A percentile compares a stretch with the other conserved stretches of the same genome.
These are phyloP conservation scores for Poliocrania exsul DNA, from an alignment of 2,797 vertebrate genomes.

Conservation along the genomic window DNA sequence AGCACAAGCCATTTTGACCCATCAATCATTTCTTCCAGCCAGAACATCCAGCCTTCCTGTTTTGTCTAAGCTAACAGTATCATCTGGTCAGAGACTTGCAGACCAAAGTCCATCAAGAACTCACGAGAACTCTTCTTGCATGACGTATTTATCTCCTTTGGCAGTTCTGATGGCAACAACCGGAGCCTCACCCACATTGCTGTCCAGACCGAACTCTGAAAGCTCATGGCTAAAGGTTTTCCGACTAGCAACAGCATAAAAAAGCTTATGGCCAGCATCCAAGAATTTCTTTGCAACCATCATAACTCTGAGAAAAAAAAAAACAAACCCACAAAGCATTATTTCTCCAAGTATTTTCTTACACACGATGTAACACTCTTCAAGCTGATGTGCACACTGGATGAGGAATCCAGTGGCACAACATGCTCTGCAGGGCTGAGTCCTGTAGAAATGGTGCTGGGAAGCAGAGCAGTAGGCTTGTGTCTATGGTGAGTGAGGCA, in stretches of 20 bases:
- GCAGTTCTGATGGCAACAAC: slow-evolving; percentile 89
- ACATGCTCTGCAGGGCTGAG: background rate
- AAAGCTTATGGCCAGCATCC: slow-evolving; percentile 89
- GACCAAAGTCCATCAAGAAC: slow-evolving; percentile 48
- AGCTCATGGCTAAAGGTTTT: slow-evolving; percentile 88
- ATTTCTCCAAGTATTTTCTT: background rate
- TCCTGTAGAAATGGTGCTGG: background rate
- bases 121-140: slow-evolving; percentile 96
- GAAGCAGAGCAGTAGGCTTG: background rate
- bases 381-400: fast-evolving
- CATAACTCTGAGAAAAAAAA: slow-evolving; percentile 87
- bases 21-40: background rate
- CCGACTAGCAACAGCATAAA: slow-evolving; percentile 90
- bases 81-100: background rate
- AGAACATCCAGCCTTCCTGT: background rate
- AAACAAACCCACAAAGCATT: background rate
- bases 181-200: slow-evolving; percentile 84
- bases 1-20: background rate
- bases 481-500: background rate
- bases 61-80: background rate
- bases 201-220: slow-evolving; percentile 89
- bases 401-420: background rate
- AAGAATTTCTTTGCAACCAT: slow-evolving; percentile 93
- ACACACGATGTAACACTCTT: fast-evolving
- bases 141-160: slow-evolving; percentile 94